Percentiles rank a stretch among this genome's conserved stretches.
These are phyloP conservation scores for Passerina amoena DNA, from an alignment of 2,113 vertebrate species.

Conservation along the genomic window DNA sequence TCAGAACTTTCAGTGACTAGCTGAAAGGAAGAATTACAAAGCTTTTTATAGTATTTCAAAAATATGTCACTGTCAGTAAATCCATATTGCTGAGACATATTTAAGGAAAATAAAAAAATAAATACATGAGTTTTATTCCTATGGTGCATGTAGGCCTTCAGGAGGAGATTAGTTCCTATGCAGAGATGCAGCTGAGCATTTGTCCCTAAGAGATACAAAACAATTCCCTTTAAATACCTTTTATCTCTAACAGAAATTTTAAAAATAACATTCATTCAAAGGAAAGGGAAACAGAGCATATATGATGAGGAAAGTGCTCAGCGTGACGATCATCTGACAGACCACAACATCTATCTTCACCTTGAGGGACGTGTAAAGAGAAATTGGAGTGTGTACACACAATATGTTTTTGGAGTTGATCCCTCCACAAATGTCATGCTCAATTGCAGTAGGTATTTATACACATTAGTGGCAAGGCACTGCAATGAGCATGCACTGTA, in stretches of 20 bases:
- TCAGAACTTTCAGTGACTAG: not conserved
- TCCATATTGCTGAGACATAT: not conserved
- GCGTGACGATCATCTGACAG: not conserved
- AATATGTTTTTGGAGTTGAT: conserved; percentile 25
- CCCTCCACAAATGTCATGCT: conserved; percentile 15
- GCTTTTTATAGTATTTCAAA: not conserved
- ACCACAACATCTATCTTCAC: conserved; percentile 8
- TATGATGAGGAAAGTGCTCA: not conserved
- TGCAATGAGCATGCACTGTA: not conserved
- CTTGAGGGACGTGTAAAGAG: not conserved
- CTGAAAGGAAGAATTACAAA: not conserved
- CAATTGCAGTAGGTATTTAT: conserved; percentile 16
- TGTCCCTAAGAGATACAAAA: not conserved
- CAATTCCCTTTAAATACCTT: not conserved
- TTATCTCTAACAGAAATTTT: not conserved
- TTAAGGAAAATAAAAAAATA: not conserved
- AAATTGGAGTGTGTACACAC: conserved; percentile 1
- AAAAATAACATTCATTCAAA: not conserved
- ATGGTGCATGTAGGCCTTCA: not conserved
- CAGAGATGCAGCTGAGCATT: not conserved
- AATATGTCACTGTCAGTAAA: not conserved
- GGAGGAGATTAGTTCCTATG: not conserved
- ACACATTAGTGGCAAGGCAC: not conserved
- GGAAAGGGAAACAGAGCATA: not conserved
- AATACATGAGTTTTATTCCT: not conserved